Percentiles rank a stretch among this genome's conserved stretches.
Conservation (phyloP, 1,140 invertebrate species). For the Marisa cornuarietis region DNA sequence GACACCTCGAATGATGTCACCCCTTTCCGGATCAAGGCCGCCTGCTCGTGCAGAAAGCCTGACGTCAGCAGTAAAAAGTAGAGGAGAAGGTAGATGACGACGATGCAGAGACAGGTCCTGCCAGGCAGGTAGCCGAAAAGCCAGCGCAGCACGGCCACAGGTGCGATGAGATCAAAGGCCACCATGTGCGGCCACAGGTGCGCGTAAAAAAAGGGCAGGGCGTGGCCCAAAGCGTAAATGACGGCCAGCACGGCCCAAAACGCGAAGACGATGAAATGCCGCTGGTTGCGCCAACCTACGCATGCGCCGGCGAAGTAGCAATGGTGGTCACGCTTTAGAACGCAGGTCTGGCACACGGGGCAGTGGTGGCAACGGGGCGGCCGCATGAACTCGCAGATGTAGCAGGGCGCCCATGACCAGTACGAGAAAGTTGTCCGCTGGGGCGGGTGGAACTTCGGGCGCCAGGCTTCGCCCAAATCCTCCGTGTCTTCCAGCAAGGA, state of each 20-base stretch:
- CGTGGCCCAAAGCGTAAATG: constrained; percentile 31
- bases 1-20: constrained; percentile 41
- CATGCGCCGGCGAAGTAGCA: constrained; percentile 92
- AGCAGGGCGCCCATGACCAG: constrained; percentile 50
- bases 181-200: constrained; percentile 30
- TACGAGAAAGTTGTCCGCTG: constrained; percentile 40
- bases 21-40: constrained; percentile 28
- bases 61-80: constrained; percentile 29
- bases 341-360: constrained; percentile 40
- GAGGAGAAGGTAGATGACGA: constrained; percentile 23
- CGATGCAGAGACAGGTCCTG: constrained; percentile 22
- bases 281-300: constrained; percentile 86
- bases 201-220: constrained; percentile 28
- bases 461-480: neutral
- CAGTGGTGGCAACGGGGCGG: constrained; percentile 42
- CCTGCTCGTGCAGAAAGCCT: constrained; percentile 26
- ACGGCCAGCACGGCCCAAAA: constrained; percentile 65
- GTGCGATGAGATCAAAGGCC: constrained; percentile 39
- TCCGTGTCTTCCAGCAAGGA: too few species aligned
- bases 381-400: constrained; percentile 35
- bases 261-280: constrained; percentile 88
- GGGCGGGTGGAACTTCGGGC: constrained; percentile 17
- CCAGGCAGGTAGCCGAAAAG: constrained; percentile 33
- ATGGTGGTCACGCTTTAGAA: constrained; percentile 85
- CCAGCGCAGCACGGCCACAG: constrained; percentile 29